Conservation (phyloP, 2,888 invertebrate genomes). For the Suillia variegata region DNA sequence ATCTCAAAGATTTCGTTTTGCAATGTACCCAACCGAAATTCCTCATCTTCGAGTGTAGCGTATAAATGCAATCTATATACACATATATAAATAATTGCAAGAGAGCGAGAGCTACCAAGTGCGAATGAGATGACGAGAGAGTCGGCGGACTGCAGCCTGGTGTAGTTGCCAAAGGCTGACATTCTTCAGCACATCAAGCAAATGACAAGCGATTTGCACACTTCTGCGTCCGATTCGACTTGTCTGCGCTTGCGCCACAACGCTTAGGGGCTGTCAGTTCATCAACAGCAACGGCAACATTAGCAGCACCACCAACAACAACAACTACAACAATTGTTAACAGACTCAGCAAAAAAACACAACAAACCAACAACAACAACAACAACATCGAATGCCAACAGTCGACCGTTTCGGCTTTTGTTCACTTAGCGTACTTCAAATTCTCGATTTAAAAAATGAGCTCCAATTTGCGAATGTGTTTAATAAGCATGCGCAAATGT, state of each 20-base stretch:
- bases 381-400: no score
- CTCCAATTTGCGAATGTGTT: not conserved
- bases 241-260: not conserved
- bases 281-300: constrained; percentile 8
- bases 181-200: constrained; percentile 1
- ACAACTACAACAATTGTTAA: not conserved
- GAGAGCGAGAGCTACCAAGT: no score
- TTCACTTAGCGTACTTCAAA: no score
- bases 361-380: no score
- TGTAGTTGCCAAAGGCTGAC: not conserved
- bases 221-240: not conserved
- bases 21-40: no score
- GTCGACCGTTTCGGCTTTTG: no score
- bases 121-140: no score
- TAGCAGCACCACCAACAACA: constrained; percentile 11
- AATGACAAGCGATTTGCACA: constrained; percentile 5
- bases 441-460: not conserved
- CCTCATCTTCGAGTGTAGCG: no score
- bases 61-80: no score
- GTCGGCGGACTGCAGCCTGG: not conserved
- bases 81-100: no score
- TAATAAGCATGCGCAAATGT: constrained; percentile 2
- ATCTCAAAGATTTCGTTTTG: no score
- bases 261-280: constrained; percentile 5
- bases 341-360: not conserved